phyloP scores from a whole-genome alignment of 92 coral and sea anemone species.

The Bergia sp. region DNA sequence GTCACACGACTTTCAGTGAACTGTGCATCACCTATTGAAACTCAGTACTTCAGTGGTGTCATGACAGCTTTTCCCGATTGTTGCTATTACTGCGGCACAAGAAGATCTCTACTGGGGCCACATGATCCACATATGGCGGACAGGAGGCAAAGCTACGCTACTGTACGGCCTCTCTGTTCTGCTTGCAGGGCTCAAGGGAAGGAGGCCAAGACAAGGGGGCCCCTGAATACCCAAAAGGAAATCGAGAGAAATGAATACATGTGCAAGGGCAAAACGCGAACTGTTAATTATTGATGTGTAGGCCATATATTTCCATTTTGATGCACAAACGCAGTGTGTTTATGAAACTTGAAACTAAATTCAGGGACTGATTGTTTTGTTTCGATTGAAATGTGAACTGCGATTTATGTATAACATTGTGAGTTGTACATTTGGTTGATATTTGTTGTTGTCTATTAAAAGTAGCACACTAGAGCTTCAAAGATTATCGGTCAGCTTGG shows the following conservation, averaged over 20 bases:
- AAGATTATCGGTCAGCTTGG: neutral
- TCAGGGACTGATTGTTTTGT: neutral
- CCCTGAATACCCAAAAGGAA: neutral
- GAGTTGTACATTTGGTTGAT: no score
- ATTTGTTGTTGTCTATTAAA: neutral
- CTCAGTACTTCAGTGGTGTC: conserved; percentile 1
- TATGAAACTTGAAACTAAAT: neutral
- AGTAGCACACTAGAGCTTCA: neutral
- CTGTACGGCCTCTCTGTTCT: conserved; percentile 19
- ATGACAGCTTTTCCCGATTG: neutral
- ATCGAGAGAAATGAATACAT: neutral
- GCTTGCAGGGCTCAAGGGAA: neutral
- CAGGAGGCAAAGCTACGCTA: conserved; percentile 4
- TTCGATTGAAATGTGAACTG: neutral
- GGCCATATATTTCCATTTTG: conserved; percentile 3
- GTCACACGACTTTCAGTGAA: neutral
- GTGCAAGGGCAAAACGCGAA: neutral
- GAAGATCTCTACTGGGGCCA: neutral
- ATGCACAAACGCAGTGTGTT: neutral
- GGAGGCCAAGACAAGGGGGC: neutral
- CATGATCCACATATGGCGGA: neutral
- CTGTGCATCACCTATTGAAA: neutral
- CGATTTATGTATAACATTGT: no score
- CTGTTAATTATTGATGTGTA: neutral
- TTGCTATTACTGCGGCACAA: neutral